A percentile compares a stretch with the other conserved stretches of the same genome.
Evolutionary conservation across 2,888 invertebrate species (phyloP).

Genomic region (Microchrysa polita): DNA sequence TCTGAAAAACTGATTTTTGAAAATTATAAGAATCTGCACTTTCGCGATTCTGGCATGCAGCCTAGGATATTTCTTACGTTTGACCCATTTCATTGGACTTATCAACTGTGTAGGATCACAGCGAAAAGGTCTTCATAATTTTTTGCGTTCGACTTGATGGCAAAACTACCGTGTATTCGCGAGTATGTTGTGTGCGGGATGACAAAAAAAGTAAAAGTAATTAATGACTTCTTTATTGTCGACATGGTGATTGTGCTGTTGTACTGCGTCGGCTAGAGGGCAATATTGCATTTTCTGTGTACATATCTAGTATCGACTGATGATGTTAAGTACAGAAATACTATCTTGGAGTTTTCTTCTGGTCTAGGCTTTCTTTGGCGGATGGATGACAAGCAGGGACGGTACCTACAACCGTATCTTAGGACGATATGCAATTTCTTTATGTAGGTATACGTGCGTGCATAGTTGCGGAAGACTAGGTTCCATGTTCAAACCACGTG

Average conservation of each 20-base stretch:
- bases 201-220: conserved; percentile 27
- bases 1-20: no score
- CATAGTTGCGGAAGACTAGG: not conserved
- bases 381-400: not conserved
- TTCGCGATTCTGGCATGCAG: no score
- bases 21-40: no score
- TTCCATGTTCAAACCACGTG: not conserved
- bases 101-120: not conserved
- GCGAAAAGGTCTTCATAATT: no score
- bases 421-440: no score
- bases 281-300: no score
- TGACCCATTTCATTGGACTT: conserved; percentile 26
- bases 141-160: conserved; percentile 4
- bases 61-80: not conserved
- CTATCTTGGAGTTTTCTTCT: not conserved
- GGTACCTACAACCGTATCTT: no score
- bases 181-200: not conserved
- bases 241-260: no score
- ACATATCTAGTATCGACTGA: no score
- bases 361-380: not conserved
- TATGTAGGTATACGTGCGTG: no score
- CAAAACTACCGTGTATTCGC: conserved; percentile 1
- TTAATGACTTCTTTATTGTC: conserved; percentile 30
- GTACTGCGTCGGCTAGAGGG: not conserved
- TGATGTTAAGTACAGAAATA: not conserved